A percentile compares a stretch with the other conserved stretches of the same genome.
Conservation (phyloP, 1,140 invertebrate genomes). For the Sminthurides bifidus region DNA sequence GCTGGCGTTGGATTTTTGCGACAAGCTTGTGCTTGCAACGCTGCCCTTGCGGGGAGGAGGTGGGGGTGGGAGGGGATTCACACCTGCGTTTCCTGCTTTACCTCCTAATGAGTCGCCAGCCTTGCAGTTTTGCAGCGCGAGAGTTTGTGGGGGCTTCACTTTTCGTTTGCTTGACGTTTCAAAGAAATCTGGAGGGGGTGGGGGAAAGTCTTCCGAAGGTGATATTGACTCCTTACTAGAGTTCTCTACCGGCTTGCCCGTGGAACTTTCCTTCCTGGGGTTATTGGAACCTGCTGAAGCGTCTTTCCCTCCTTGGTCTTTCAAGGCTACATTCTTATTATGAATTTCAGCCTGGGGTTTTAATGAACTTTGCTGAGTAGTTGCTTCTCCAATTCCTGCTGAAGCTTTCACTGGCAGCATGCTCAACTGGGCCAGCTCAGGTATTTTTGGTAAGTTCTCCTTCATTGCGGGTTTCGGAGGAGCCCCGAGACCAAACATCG, state of each 20-base stretch:
- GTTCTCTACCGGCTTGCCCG: too few species aligned
- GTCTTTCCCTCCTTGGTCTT: not conserved
- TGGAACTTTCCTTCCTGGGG: too few species aligned
- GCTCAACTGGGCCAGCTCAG: slow-evolving; percentile 45
- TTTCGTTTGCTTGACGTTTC: not conserved
- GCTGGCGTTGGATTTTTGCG: not conserved
- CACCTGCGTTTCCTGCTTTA: too few species aligned
- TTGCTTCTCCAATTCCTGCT: slow-evolving; percentile 6
- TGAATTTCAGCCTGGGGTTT: not conserved
- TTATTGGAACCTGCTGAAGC: not conserved
- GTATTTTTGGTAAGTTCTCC: slow-evolving; percentile 34
- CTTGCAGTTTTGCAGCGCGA: slow-evolving; percentile 24
- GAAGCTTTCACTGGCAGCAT: slow-evolving; percentile 29
- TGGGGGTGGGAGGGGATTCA: not conserved
- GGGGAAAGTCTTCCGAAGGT: slow-evolving; percentile 26
- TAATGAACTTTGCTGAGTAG: not conserved
- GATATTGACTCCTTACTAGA: slow-evolving; percentile 7
- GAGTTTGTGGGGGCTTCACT: slow-evolving; percentile 21
- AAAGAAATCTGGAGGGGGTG: slow-evolving; percentile 18
- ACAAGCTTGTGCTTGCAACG: not conserved
- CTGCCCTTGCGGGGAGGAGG: not conserved
- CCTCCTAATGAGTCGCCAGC: too few species aligned
- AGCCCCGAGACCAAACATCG: slow-evolving; percentile 31
- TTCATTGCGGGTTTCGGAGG: slow-evolving; percentile 50
- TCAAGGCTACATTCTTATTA: not conserved